Evolutionary conservation across 2,888 invertebrate genomes (phyloP).

Genomic region (Drosophila limbata): DNA sequence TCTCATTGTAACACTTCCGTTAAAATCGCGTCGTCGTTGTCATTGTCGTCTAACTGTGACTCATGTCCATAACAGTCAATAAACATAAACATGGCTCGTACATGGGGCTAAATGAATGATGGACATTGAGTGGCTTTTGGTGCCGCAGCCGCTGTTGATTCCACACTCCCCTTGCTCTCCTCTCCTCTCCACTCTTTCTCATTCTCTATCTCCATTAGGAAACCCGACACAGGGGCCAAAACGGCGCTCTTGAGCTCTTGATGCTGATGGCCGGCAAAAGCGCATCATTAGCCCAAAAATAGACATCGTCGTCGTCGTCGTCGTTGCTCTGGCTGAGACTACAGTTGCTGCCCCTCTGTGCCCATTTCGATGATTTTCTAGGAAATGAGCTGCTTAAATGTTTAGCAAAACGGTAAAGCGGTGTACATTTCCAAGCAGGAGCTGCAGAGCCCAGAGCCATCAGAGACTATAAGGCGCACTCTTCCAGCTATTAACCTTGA

Average conservation of each 20-base stretch:
- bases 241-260: conserved; percentile 20
- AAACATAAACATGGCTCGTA: conserved; percentile 79
- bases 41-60: conserved; percentile 74
- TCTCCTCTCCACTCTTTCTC: not conserved
- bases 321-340: conserved; percentile 9
- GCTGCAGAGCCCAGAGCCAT: conserved; percentile 12
- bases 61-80: conserved; percentile 82
- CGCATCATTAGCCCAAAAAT: conserved; percentile 82
- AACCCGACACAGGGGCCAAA: conserved; percentile 12
- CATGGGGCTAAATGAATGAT: conserved; percentile 76
- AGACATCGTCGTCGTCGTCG: conserved; percentile 57
- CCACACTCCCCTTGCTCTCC: not conserved
- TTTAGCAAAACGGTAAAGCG: conserved; percentile 74
- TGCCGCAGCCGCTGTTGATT: conserved; percentile 31
- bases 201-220: not conserved
- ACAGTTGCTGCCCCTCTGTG: conserved; percentile 43
- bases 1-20: conserved; percentile 79
- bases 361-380: conserved; percentile 75
- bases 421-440: conserved; percentile 68
- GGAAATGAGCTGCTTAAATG: conserved; percentile 80
- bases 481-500: conserved; percentile 76
- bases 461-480: conserved; percentile 44
- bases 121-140: conserved; percentile 75
- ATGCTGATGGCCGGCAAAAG: conserved; percentile 41
- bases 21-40: conserved; percentile 65